phyloP scores from a whole-genome alignment of 2,113 vertebrate species.

The Anguilla rostrata region DNA sequence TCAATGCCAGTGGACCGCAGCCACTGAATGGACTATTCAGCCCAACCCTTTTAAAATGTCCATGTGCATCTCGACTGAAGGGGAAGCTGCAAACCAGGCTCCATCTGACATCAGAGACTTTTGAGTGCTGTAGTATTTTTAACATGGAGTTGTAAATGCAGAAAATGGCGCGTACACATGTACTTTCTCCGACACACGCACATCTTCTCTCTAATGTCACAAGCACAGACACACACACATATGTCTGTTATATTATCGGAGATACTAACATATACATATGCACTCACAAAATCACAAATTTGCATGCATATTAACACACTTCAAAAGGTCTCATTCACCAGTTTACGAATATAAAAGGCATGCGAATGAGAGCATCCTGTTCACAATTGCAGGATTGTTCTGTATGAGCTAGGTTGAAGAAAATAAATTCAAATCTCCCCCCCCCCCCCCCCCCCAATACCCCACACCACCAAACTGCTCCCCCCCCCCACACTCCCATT shows the following conservation, averaged over 20 bases:
- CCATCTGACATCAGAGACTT: background rate
- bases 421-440: background rate
- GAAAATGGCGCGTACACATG: background rate
- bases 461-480: background rate
- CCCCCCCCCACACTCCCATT: background rate
- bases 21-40: background rate
- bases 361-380: background rate
- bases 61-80: background rate
- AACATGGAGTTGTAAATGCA: background rate
- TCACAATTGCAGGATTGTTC: background rate
- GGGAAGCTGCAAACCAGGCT: background rate
- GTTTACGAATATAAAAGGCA: background rate
- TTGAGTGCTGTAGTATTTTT: no score
- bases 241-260: background rate
- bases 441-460: background rate
- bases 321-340: background rate
- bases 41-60: background rate
- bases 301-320: no score
- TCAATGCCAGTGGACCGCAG: background rate
- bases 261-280: background rate
- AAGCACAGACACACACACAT: no score
- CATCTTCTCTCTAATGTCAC: no score
- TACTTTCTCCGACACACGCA: no score
- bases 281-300: background rate
- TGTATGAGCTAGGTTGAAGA: background rate